These are phyloP conservation scores for Phataginus tricuspis DNA, from an alignment of 2,797 vertebrate species.

Conservation along the genomic window DNA sequence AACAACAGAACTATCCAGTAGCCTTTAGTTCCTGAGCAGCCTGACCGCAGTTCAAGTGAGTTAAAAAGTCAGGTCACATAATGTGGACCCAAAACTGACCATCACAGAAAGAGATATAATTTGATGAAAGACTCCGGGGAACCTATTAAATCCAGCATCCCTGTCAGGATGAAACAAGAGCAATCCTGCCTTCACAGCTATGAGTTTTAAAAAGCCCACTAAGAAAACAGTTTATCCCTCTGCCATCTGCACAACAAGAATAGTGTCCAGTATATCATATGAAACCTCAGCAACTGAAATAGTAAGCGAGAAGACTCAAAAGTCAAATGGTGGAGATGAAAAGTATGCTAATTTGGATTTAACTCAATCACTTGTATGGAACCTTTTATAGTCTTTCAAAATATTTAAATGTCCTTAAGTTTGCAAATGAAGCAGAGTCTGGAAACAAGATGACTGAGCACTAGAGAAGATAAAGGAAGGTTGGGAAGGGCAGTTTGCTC, in stretches of 20 bases:
- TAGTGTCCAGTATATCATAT: not conserved
- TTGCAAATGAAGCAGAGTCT: constrained; percentile 79
- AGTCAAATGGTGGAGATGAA: not conserved
- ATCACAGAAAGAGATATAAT: constrained; percentile 74
- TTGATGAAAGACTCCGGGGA: constrained; percentile 63
- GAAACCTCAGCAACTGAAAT: constrained; percentile 1
- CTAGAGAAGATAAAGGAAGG: constrained; percentile 73
- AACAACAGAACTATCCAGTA: constrained; percentile 45
- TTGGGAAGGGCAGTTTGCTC: constrained; percentile 64
- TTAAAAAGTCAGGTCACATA: constrained; percentile 69
- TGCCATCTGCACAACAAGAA: not conserved
- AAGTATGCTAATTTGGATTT: not conserved
- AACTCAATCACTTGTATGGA: not conserved
- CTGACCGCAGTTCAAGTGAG: constrained; percentile 39
- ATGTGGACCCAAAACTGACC: constrained; percentile 54
- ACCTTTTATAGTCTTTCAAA: not conserved
- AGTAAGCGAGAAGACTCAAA: constrained; percentile 34
- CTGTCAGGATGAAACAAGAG: constrained; percentile 60
- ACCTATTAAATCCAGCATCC: constrained; percentile 60
- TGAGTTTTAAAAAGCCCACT: constrained; percentile 39
- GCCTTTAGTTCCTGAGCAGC: constrained; percentile 14
- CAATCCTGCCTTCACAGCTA: constrained; percentile 23
- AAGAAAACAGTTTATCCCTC: constrained; percentile 32
- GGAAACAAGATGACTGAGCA: constrained; percentile 76
- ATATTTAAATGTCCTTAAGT: constrained; percentile 69